Base-by-base conservation (phyloP, 1,140 invertebrate genomes). In the Steinernema feltiae region DNA sequence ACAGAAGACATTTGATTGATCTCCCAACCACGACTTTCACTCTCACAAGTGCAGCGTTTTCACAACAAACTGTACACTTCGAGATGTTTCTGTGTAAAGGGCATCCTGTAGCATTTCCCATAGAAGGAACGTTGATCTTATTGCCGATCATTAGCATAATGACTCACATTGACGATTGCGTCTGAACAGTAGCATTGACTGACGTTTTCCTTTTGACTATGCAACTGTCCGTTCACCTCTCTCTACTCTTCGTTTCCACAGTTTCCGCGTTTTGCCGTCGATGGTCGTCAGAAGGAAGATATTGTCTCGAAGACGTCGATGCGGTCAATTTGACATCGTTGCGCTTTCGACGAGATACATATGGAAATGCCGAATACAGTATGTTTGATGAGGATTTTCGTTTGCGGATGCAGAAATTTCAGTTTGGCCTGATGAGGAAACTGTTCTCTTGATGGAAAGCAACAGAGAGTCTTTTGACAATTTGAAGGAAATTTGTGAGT, bases 61-160 rank as follows among this genome's bases (percentile, higher is more conserved):
- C n/a, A n/a, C n/a, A n/a, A n/a, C n/a, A n/a, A n/a, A n/a, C n/a
- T n/a, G n/a, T n/a, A n/a, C n/a, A n/a, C n/a, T n/a, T n/a, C n/a
- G n/a, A n/a, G n/a, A n/a, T n/a, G n/a, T n/a, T n/a, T n/a, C n/a
- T n/a, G n/a, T n/a, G n/a, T n/a, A n/a, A n/a, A n/a, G n/a, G n/a
- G n/a, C n/a, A n/a, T n/a, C n/a, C n/a, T n/a, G n/a, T n/a, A n/a
- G n/a, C n/a, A n/a, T n/a, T n/a, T n/a, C n/a, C n/a, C n/a, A n/a
- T n/a, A n/a, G n/a, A n/a, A n/a, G n/a, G n/a, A n/a, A n/a, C n/a
- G n/a, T n/a, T n/a, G n/a, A n/a, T n/a, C n/a, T n/a, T n/a, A n/a
- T n/a, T n/a, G n/a, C n/a, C n/a, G n/a, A n/a, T n/a, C n/a, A 27
- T 63, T 63, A 63, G 53, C 53, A 63, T 63, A 63, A 63, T 63